phyloP scores from a whole-genome alignment of 2,888 invertebrate species.

The Siphonodentalium dalli region DNA sequence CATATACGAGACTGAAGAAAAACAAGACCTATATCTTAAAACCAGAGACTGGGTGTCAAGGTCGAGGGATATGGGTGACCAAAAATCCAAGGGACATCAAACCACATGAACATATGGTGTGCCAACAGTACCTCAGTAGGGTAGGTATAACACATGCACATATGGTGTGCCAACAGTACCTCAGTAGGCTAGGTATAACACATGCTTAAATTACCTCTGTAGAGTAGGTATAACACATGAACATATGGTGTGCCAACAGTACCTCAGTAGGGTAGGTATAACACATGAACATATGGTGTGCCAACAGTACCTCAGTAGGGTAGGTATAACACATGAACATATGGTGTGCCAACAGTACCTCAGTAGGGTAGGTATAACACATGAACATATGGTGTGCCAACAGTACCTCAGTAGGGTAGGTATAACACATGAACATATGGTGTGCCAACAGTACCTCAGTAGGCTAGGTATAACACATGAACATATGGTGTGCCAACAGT shows the following conservation, averaged over 20 bases:
- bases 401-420: no score
- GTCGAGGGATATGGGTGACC: conserved; percentile 86
- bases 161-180: no score
- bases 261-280: conserved; percentile 71
- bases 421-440: no score
- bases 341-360: no score
- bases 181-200: no score
- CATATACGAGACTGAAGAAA: conserved; percentile 76
- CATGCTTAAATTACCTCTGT: no score
- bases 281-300: conserved; percentile 81
- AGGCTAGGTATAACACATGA: no score
- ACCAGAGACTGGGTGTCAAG: conserved; percentile 90
- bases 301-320: conserved; percentile 77
- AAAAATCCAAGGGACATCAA: conserved; percentile 82
- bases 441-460: no score
- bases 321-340: conserved; percentile 64
- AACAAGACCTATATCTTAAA: conserved; percentile 84
- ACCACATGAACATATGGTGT: conserved; percentile 82
- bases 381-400: no score
- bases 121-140: conserved; percentile 78
- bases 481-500: no score
- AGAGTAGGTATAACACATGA: no score
- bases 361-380: no score
- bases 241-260: conserved; percentile 86
- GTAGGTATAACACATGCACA: conserved; percentile 68